phyloP scores from a whole-genome alignment of 1,140 invertebrate genomes.

The Drosophila funebris region DNA sequence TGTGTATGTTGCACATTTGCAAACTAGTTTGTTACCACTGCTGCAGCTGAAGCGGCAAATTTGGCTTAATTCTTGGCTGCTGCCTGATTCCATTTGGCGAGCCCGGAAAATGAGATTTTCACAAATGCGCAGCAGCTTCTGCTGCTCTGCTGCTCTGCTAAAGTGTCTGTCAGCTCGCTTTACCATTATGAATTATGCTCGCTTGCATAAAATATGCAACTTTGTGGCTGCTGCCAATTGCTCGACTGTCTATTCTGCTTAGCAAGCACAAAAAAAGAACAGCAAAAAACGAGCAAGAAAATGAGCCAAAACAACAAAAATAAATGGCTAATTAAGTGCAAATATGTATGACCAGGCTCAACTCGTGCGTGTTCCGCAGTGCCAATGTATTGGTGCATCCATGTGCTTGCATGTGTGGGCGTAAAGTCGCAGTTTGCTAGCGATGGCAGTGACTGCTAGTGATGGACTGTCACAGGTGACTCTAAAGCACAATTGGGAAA shows the following conservation, averaged over 20 bases:
- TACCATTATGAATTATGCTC: slow-evolving; percentile 74
- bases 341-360: slow-evolving; percentile 70
- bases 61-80: slow-evolving; percentile 71
- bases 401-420: slow-evolving; percentile 54
- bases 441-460: slow-evolving; percentile 42
- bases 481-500: background rate
- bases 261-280: slow-evolving; percentile 20
- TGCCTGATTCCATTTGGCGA: slow-evolving; percentile 40
- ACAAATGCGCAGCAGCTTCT: slow-evolving; percentile 36
- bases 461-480: slow-evolving; percentile 15
- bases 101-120: slow-evolving; percentile 61
- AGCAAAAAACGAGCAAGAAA: slow-evolving; percentile 7
- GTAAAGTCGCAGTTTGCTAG: slow-evolving; percentile 43
- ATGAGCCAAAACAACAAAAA: slow-evolving; percentile 36
- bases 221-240: slow-evolving; percentile 25
- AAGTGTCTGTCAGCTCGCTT: slow-evolving; percentile 61
- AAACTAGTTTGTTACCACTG: slow-evolving; percentile 68
- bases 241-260: slow-evolving; percentile 30
- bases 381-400: slow-evolving; percentile 24
- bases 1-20: slow-evolving; percentile 49
- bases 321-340: slow-evolving; percentile 74
- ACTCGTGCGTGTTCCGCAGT: slow-evolving; percentile 48
- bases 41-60: slow-evolving; percentile 74
- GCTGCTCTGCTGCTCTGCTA: slow-evolving; percentile 24
- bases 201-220: slow-evolving; percentile 69